Evolutionary conservation across 2,113 vertebrate genomes (phyloP).

Genomic region (Callorhinus ursinus): DNA sequence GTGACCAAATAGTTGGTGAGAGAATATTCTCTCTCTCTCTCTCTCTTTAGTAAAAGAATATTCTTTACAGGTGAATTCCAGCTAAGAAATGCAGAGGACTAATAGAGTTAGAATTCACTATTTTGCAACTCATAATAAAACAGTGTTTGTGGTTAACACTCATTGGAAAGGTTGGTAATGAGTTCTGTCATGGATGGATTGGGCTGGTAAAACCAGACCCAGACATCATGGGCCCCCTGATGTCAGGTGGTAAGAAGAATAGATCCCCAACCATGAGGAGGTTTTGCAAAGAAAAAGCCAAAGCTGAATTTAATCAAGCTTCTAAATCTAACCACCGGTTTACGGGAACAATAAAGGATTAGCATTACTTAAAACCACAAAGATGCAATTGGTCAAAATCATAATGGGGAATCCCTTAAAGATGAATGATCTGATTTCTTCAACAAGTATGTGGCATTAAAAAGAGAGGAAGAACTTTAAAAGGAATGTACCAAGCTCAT

Average conservation of each 20-base stretch:
- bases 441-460: background rate
- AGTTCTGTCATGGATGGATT: background rate
- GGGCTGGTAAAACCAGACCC: background rate
- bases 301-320: background rate
- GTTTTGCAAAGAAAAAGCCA: background rate
- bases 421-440: background rate
- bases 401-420: background rate
- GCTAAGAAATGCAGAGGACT: background rate
- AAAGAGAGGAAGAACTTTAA: background rate
- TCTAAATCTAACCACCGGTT: background rate
- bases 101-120: background rate
- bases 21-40: background rate
- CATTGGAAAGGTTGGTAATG: background rate
- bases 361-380: background rate
- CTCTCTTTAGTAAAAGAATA: background rate
- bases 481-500: background rate
- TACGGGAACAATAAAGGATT: background rate
- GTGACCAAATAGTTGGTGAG: background rate
- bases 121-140: background rate
- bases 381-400: background rate
- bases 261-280: background rate
- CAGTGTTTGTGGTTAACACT: background rate
- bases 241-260: background rate
- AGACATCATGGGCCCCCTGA: background rate
- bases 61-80: background rate